Conservation (phyloP, 2,888 invertebrate species). For the Synergus umbraculus region DNA sequence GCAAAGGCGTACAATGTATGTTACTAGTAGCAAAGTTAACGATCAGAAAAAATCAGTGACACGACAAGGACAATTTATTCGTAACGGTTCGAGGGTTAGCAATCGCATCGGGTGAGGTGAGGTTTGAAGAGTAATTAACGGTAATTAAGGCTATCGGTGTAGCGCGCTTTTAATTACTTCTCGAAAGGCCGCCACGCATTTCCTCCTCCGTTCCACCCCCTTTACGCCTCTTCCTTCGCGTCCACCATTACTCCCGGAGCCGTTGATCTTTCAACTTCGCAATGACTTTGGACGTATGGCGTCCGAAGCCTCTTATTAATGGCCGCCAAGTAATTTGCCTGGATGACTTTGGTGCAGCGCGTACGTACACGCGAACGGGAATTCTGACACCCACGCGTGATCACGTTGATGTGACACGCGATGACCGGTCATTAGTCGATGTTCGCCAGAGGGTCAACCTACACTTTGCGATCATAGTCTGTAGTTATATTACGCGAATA, state of each 20-base stretch:
- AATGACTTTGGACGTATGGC: slow-evolving; percentile 48
- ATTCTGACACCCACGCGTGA: slow-evolving; percentile 42
- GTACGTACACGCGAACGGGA: slow-evolving; percentile 43
- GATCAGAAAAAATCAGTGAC: slow-evolving; percentile 37
- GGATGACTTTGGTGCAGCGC: slow-evolving; percentile 43
- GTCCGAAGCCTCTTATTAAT: slow-evolving; percentile 48
- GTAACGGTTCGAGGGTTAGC: slow-evolving; percentile 44
- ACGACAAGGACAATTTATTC: slow-evolving; percentile 43
- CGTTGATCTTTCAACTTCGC: slow-evolving; percentile 48
- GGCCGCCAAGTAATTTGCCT: slow-evolving; percentile 48
- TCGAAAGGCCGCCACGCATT: slow-evolving; percentile 42
- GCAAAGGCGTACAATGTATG: slow-evolving; percentile 24
- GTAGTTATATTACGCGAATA: not conserved
- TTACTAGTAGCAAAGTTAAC: slow-evolving; percentile 41
- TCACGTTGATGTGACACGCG: slow-evolving; percentile 61
- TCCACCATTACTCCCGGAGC: slow-evolving; percentile 19
- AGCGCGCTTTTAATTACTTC: slow-evolving; percentile 48
- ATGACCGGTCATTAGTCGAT: slow-evolving; percentile 67
- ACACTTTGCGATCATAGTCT: slow-evolving; percentile 19
- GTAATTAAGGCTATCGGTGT: slow-evolving; percentile 46
- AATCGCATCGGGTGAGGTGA: slow-evolving; percentile 40
- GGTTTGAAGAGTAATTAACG: slow-evolving; percentile 46
- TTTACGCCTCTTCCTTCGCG: slow-evolving; percentile 49
- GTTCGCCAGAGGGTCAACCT: slow-evolving; percentile 47
- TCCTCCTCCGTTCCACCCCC: slow-evolving; percentile 54